Conservation (phyloP, 2,888 invertebrate genomes). For the Physocephala rufipes region DNA sequence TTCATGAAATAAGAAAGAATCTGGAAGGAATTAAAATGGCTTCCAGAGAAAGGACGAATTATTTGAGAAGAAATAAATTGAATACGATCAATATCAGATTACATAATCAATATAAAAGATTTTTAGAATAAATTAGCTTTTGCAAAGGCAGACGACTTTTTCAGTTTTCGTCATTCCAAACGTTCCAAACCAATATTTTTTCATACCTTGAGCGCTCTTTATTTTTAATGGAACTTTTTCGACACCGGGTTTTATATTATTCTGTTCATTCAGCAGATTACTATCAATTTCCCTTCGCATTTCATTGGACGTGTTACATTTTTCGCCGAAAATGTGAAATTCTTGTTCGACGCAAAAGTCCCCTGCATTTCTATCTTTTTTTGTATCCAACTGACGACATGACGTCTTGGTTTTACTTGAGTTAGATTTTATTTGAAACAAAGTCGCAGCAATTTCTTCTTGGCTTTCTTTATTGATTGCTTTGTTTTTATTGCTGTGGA, state of each 20-base stretch:
- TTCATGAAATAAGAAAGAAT: too few species aligned
- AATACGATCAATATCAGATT: too few species aligned
- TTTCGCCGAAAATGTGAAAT: constrained; percentile 41
- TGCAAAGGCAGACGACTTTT: too few species aligned
- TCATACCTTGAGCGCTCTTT: constrained; percentile 6
- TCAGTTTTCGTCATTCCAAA: too few species aligned
- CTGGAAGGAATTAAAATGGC: neutral
- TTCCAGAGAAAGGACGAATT: neutral
- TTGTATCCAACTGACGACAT: too few species aligned
- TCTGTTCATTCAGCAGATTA: neutral
- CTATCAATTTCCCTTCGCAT: neutral
- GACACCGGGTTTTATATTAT: neutral
- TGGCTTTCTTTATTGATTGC: constrained; percentile 4
- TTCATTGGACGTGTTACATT: constrained; percentile 31
- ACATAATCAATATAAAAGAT: too few species aligned
- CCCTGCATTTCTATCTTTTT: too few species aligned
- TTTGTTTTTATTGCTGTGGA: constrained; percentile 4
- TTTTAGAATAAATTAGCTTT: too few species aligned
- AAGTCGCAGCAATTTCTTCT: neutral
- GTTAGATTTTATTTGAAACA: constrained; percentile 2
- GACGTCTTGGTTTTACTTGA: neutral
- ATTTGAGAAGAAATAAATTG: too few species aligned
- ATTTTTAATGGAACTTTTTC: neutral
- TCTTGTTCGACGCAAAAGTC: constrained; percentile 33
- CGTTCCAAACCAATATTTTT: too few species aligned